Evolutionary conservation across 2,888 invertebrate genomes (phyloP), one percentile per base, ranked within the genome.

Genomic region (Lepidochrysops patricia): DNA sequence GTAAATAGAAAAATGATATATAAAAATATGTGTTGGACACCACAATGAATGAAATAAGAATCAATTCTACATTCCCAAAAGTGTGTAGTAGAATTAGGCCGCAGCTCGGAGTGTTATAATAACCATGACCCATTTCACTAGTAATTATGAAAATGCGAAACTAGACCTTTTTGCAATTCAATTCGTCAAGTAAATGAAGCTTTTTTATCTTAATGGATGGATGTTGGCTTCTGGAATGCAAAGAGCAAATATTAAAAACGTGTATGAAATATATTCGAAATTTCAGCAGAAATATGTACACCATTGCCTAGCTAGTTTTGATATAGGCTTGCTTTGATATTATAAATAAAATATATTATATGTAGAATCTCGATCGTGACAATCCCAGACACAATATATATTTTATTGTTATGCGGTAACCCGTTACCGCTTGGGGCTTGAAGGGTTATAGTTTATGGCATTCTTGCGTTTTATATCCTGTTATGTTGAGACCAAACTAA

Each of bases 131-230:
- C 64, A 64, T 61, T 69, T 68, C 63, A 64, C 62, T 64, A 62
- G 68, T 65, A 68, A 67, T 68, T 68, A 69, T 68, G 66, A 68
- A 68, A 69, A 69, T 64, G 64, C 67, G 64, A 64, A 66, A 61
- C 66, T 67, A 63, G 62, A 65, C 63, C 57, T 68, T 68, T 66
- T 65, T 64, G 60, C 64, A 60, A 66, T 65, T 66, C 64, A 62
- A 63, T 65, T 67, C 61, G 61, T 60, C 57, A 62, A 64, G 52
- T 57, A 37, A 61, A 57, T 52, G 59, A 54, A 52, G 59, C 52
- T 52, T 49, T 58, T 59, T 59, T 52, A 52, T 52, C 52, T 35
- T 37, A 59, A 59, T 59, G 59, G 52, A 27, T 27, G 50, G 50
- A 37, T 32, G 54, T 32, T 54, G 54, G 54, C 32, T 54, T 54